Conservation (phyloP, 2,888 invertebrate genomes). For the Agriotes lineatus region DNA sequence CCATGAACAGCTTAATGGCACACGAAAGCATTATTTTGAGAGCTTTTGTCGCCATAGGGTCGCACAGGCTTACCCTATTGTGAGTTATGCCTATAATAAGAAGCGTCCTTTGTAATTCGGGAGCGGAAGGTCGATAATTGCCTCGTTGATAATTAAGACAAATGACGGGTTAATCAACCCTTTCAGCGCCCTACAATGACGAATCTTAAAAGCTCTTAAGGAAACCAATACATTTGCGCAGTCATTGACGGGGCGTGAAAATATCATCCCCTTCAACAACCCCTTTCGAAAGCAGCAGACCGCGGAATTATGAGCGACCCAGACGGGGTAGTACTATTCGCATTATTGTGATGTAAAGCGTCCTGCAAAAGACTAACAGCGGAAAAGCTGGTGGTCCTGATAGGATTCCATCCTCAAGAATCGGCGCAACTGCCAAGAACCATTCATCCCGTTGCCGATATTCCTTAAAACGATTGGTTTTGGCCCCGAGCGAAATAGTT, state of each 20-base stretch:
- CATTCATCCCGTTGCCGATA: neutral
- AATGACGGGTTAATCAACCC: constrained; percentile 15
- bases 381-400: neutral
- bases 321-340: constrained; percentile 11
- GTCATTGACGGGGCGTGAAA: neutral
- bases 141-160: constrained; percentile 6
- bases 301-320: neutral
- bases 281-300: neutral
- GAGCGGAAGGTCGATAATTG: constrained; percentile 13
- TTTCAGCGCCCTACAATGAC: constrained; percentile 7
- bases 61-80: constrained; percentile 20
- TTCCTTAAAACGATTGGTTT: constrained; percentile 11
- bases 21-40: constrained; percentile 26
- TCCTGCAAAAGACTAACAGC: neutral
- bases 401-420: constrained; percentile 2
- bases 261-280: neutral
- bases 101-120: neutral
- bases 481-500: constrained; percentile 20
- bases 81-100: constrained; percentile 26
- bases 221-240: neutral
- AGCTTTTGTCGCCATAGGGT: constrained; percentile 30
- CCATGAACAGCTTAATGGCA: constrained; percentile 28
- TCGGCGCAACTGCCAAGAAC: constrained; percentile 5
- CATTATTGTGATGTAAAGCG: constrained; percentile 10
- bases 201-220: neutral